phyloP scores from a whole-genome alignment of 2,888 invertebrate species.

The Drosophila putrida region DNA sequence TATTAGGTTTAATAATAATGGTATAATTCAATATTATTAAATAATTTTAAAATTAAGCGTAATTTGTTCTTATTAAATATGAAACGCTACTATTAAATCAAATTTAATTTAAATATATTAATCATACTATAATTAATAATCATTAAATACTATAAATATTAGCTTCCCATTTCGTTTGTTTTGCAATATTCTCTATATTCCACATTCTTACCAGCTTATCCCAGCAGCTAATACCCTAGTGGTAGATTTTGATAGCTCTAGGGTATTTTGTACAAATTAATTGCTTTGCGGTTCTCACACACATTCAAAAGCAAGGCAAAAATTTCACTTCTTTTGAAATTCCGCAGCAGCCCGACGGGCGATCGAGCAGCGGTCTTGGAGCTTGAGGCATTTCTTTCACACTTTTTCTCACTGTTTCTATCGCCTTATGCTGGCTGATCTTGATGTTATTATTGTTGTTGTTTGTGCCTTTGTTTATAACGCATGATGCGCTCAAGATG shows the following conservation, averaged over 20 bases:
- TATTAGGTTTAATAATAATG: too few relatives aligned
- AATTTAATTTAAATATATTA: not conserved
- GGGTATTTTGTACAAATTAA: slow-evolving; percentile 75
- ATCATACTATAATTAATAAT: too few relatives aligned
- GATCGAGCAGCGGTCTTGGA: slow-evolving; percentile 18
- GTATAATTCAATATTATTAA: too few relatives aligned
- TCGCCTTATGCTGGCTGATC: slow-evolving; percentile 52
- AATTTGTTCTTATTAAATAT: too few relatives aligned
- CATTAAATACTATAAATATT: too few relatives aligned
- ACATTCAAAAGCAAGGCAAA: slow-evolving; percentile 60
- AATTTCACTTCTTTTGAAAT: slow-evolving; percentile 82
- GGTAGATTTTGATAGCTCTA: slow-evolving; percentile 16
- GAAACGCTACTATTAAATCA: too few relatives aligned
- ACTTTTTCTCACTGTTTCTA: slow-evolving; percentile 69
- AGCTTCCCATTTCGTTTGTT: not conserved
- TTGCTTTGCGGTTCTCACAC: slow-evolving; percentile 78
- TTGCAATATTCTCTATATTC: not conserved
- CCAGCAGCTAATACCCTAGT: slow-evolving; percentile 16
- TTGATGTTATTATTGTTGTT: slow-evolving; percentile 46
- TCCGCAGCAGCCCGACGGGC: slow-evolving; percentile 62
- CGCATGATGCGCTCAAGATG: slow-evolving; percentile 55
- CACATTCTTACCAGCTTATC: not conserved
- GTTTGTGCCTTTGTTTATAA: slow-evolving; percentile 63
- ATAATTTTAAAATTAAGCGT: too few relatives aligned
- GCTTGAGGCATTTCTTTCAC: slow-evolving; percentile 70